Percentiles rank a stretch among this genome's conserved stretches.
Conservation (phyloP, 2,113 vertebrate species). For the Garra rufa region DNA sequence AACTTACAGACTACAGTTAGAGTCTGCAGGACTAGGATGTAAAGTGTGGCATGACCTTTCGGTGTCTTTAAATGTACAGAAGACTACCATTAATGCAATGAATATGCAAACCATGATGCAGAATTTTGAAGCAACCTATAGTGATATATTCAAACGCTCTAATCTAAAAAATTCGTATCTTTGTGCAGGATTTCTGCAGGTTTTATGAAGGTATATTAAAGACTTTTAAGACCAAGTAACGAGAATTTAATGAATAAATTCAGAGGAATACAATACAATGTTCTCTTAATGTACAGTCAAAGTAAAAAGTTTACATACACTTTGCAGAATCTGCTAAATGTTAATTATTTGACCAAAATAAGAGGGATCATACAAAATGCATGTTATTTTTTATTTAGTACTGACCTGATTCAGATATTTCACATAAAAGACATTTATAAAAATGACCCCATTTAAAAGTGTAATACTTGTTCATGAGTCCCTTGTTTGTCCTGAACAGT, state of each 20-base stretch:
- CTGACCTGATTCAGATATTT: too few species aligned
- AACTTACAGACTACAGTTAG: slow-evolving; percentile 22
- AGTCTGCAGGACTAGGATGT: background rate
- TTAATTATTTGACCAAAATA: too few species aligned
- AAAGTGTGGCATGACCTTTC: background rate
- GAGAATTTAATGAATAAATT: background rate
- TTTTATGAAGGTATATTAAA: background rate
- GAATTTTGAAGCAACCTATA: background rate
- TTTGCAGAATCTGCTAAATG: too few species aligned
- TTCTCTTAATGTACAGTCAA: too few species aligned
- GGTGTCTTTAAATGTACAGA: background rate
- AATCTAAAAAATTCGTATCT: background rate
- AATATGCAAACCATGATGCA: background rate
- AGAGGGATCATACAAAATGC: too few species aligned
- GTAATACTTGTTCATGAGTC: too few species aligned
- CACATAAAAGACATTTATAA: too few species aligned
- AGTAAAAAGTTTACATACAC: too few species aligned
- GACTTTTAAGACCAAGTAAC: too few species aligned
- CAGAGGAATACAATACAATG: background rate
- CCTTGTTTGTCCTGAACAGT: too few species aligned
- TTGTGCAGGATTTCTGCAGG: background rate
- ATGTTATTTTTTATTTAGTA: too few species aligned
- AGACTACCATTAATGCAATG: background rate
- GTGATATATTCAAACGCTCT: background rate
- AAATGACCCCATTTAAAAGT: too few species aligned